Base-by-base conservation (phyloP, 2,797 vertebrate genomes). In the Coreius guichenoti region DNA sequence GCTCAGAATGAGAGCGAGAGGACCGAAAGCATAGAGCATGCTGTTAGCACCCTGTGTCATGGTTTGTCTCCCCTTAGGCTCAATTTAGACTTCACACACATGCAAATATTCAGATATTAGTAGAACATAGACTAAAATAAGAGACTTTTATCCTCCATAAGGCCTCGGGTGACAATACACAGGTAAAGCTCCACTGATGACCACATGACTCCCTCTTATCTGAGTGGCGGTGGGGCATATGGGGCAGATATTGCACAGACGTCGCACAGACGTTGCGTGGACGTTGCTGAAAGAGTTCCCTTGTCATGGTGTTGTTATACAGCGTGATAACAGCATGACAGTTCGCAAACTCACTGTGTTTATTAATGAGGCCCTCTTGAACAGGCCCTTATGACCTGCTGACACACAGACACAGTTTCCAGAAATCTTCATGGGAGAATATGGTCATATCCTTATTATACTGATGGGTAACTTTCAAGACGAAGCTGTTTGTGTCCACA, bases 181-280 rank as follows among this genome's bases (percentile, higher is more conserved):
- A 85, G 83, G 83, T 85, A 80, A 16, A 19, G 8, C 49, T 70
- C 61, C 0, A n/a, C 36, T 80, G 80, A 73, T 86, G 85, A 70
- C 81, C 72, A 26, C 67, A 70, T 19, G 77, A 58, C n/a, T 58
- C 39, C 17, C 39, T 85, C 45, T 31, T 51, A 33, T 65, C 39
- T 21, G 16, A 29, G 81, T 79, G 36, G 12, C 70, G 87, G 76
- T 90, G 93, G 93, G 94, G 94, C 94, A 95, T 94, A 93, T 93
- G 89, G 94, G 93, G 92, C 92, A 94, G 94, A 94, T 92, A 93
- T 92, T 89, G 93, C 94, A 95, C 95, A 96, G 95, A 93, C 94
- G 94, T 94, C 89, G 94, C 94, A 95, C 95, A 96, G 95, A 93
- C 94, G 94, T 94, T 96, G 95, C 95, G 94, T 96, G 95, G 95